Evolutionary conservation across 2,797 vertebrate species (phyloP), one percentile per base, ranked within the genome.

Genomic region (Pangasius larnaudii): DNA sequence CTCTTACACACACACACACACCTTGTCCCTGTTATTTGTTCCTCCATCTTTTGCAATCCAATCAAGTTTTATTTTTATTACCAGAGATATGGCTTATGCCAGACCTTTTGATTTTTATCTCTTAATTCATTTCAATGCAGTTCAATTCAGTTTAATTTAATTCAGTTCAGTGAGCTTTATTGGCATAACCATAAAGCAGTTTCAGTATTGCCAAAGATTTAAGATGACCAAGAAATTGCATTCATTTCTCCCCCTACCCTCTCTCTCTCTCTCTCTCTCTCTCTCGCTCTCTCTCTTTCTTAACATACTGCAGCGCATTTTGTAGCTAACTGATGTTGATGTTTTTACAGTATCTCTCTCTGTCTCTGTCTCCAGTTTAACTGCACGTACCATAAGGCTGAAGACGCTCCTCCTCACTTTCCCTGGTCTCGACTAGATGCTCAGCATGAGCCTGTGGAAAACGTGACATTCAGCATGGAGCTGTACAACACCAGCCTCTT

Each of bases 391-490:
- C 93, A 85, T 42, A 95, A 94, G 86, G 91, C 89, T 27, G 92
- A 93, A 90, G 91, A 93, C 42, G 59, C 53, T 49, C 59, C 87
- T 13, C 87, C 59, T 61, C 30, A 88, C 0, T 2, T 89, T 59
- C 81, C 89, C 51, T 82, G 74, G 88, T 79, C 87, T 7, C 65
- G 72, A 49, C 39, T 2, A 51, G 75, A 80, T 7, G 8, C 89
- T 13, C 92, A 91, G 0, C 77, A 75, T 74, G 93, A 91, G 1
- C 91, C 84, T 1, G 72, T 93, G 59, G 88, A 91, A 92, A 97
- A 98, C 75, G 93, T 96, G 86, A 96, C 96, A 3, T 98, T 98
- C 93, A 96, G 89, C 89, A 97, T 99, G 97, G 98, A 99, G 53
- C 91, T 99, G 36, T 98, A 96, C 89, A 93, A 94, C 94, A 97